Conservation (phyloP, 2,113 vertebrate species). For the Sminthopsis crassicaudata region DNA sequence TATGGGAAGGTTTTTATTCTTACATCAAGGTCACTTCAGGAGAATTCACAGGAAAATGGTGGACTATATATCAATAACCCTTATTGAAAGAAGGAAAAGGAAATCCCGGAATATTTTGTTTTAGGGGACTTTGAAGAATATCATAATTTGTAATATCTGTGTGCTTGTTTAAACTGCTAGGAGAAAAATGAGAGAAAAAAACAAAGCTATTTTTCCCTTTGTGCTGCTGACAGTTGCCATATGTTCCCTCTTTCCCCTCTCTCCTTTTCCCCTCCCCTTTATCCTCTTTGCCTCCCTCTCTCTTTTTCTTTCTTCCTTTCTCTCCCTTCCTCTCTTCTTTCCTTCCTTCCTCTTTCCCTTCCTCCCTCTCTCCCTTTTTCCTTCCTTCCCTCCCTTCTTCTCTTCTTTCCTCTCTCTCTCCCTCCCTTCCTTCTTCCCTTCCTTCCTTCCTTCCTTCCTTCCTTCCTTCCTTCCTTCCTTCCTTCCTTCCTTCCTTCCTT, state of each 20-base stretch:
- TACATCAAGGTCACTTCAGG: background rate
- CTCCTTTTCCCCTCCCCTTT: background rate
- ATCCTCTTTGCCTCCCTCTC: background rate
- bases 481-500: conserved; percentile 20
- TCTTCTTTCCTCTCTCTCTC: background rate
- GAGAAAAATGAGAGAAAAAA: conserved; percentile 42
- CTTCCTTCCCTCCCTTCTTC: too few relatives aligned
- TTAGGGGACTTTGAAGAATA: background rate
- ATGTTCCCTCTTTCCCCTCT: background rate
- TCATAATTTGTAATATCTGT: background rate
- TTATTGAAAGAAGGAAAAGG: conserved; percentile 9
- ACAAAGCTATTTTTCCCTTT: conserved; percentile 32
- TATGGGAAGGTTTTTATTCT: background rate
- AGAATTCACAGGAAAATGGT: background rate
- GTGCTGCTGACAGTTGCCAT: conserved; percentile 44
- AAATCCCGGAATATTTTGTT: conserved; percentile 19
- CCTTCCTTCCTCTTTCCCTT: background rate
- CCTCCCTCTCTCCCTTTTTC: too few relatives aligned
- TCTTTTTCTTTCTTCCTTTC: background rate
- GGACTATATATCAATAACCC: background rate
- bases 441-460: background rate
- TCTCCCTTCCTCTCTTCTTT: background rate
- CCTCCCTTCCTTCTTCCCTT: background rate
- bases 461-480: background rate
- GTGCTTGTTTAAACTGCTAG: conserved; percentile 35